phyloP scores from a whole-genome alignment of 2,113 vertebrate species.

The Formicarius rufipectus region DNA sequence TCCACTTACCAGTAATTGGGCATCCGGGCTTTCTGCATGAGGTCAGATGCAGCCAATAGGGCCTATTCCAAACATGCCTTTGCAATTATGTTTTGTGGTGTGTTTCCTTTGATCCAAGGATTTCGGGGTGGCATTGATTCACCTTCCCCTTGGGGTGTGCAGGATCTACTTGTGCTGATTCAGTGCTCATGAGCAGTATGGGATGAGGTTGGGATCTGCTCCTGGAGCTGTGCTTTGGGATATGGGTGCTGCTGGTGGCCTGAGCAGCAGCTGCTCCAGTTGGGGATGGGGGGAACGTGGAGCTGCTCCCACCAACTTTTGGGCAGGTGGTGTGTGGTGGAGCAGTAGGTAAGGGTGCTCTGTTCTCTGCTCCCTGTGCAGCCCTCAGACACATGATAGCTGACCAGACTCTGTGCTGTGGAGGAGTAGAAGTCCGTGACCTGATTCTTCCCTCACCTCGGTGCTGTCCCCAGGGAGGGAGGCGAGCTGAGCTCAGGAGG shows the following conservation, averaged over 20 bases:
- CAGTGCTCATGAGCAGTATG: accelerated
- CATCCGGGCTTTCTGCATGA: slow-evolving; percentile 42
- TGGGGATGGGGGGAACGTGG: not conserved
- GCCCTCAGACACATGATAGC: not conserved
- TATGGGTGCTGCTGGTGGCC: not conserved
- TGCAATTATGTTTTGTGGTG: not conserved
- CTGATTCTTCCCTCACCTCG: not conserved
- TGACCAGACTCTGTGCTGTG: not conserved
- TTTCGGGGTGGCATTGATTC: not conserved
- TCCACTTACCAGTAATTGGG: slow-evolving; percentile 50
- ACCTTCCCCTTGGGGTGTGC: not conserved
- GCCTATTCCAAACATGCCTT: slow-evolving; percentile 23
- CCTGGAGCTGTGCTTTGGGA: not conserved
- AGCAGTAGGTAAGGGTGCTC: accelerated
- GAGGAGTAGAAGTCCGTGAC: not conserved
- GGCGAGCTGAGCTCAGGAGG: not conserved
- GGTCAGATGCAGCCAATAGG: slow-evolving; percentile 42
- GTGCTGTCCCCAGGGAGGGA: not conserved
- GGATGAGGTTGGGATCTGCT: not conserved
- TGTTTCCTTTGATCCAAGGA: slow-evolving; percentile 2
- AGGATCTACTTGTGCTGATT: not conserved
- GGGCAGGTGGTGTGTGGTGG: accelerated
- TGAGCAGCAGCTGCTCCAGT: not conserved
- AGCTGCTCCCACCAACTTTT: not conserved
- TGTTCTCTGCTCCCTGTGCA: not conserved